Percentiles rank a stretch among this genome's conserved stretches.
phyloP scores from a whole-genome alignment of 2,113 vertebrate species.

The Pterocles burchelli region DNA sequence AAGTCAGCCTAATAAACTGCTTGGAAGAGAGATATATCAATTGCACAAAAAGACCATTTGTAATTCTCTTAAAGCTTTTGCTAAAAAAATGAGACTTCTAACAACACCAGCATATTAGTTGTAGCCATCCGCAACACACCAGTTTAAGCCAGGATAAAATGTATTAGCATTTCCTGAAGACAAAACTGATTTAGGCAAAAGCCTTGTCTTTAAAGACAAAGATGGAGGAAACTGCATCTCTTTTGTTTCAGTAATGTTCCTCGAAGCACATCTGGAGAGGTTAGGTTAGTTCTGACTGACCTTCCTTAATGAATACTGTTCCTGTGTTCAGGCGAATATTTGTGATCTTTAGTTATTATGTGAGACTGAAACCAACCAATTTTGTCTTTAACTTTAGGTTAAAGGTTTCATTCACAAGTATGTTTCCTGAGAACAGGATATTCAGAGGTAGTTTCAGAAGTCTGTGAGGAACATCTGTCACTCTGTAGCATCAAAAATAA shows the following conservation, averaged over 20 bases:
- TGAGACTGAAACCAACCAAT: background rate
- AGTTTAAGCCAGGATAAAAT: background rate
- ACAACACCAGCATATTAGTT: background rate
- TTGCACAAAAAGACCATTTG: background rate
- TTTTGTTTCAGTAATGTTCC: background rate
- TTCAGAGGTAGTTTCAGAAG: background rate
- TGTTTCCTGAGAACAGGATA: background rate
- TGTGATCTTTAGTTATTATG: background rate
- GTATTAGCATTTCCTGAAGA: background rate
- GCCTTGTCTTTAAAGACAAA: background rate
- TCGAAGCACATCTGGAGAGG: background rate
- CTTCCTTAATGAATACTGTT: background rate
- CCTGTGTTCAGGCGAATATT: background rate
- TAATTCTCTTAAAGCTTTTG: background rate
- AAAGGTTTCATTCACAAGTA: background rate
- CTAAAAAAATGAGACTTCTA: background rate
- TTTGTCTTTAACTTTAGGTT: slow-evolving; percentile 7
- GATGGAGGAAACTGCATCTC: background rate
- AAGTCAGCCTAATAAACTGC: background rate
- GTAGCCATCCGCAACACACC: background rate
- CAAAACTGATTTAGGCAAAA: background rate
- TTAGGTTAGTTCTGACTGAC: background rate
- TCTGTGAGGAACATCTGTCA: background rate
- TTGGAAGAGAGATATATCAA: background rate
- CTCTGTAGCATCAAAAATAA: background rate